phyloP scores from a whole-genome alignment of 2,888 invertebrate genomes.

The Sturmia bella region DNA sequence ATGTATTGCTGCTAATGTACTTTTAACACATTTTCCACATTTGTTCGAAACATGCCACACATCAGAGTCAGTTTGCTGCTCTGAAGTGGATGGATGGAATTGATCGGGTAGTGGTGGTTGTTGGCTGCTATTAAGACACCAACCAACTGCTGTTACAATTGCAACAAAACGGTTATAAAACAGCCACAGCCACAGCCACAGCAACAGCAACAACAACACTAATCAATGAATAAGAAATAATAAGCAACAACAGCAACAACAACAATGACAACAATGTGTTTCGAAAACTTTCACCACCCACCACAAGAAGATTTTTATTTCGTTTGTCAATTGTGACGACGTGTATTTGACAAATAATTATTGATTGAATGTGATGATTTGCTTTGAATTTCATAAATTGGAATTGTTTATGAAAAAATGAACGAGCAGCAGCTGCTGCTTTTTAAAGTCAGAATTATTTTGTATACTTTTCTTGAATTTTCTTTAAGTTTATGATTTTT shows the following conservation, averaged over 20 bases:
- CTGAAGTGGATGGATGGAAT: slow-evolving; percentile 25
- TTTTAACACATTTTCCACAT: slow-evolving; percentile 42
- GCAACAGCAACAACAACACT: slow-evolving; percentile 1
- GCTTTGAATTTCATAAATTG: slow-evolving; percentile 49
- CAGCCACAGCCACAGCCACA: neutral
- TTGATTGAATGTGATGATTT: slow-evolving; percentile 60
- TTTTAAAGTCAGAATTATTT: slow-evolving; percentile 18
- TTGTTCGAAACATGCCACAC: slow-evolving; percentile 44
- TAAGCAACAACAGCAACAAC: neutral
- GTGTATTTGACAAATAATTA: slow-evolving; percentile 67
- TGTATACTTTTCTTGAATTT: slow-evolving; percentile 25
- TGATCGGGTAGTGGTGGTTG: slow-evolving; percentile 38
- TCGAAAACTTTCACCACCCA: slow-evolving; percentile 69
- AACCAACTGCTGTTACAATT: neutral
- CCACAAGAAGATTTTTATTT: slow-evolving; percentile 58
- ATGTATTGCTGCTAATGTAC: slow-evolving; percentile 15
- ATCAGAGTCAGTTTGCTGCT: slow-evolving; percentile 53
- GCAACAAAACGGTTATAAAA: neutral
- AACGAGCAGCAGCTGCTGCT: slow-evolving; percentile 5
- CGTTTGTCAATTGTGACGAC: slow-evolving; percentile 36
- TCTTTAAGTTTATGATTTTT: slow-evolving; percentile 42
- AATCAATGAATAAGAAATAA: slow-evolving; percentile 23
- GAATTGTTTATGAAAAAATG: slow-evolving; percentile 4
- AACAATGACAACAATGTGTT: slow-evolving; percentile 9
- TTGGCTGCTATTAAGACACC: slow-evolving; percentile 20